Base-by-base conservation (phyloP, 2,888 invertebrate species). In the Parthenolecanium corni region DNA sequence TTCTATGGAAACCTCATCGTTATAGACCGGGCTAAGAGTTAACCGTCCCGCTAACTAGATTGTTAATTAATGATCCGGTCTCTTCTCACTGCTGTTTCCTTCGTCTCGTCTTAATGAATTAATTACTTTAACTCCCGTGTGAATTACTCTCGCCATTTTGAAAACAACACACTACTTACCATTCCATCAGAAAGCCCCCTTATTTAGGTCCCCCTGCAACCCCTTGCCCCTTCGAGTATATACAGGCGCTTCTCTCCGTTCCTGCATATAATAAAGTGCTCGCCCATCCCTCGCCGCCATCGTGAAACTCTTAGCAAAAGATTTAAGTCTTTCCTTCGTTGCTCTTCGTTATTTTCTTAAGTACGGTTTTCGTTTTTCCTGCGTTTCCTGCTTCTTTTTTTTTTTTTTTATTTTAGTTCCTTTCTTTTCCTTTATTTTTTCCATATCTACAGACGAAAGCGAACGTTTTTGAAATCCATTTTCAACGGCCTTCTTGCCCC, bases 41-140 rank as follows among this genome's bases (percentile, higher is more conserved):
- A 62, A 62, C 62, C 52, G 51, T 52, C 52, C 62, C 62, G 44
- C 63, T 63, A 63, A 63, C 63, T 63, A 63, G 63, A 63, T 63
- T 63, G 63, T 63, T 63, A 63, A 63, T 63, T 63, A 63, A 63
- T 63, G 63, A 63, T 63, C 63, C 63, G 46, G 52, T 58, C 53
- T 52, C 63, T 63, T 63, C 53, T 53, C 63, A 53, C 63, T 62
- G 62, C 44, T 47, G 62, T 52, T 52, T 62, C 62, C 62, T 52
- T 62, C 52, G 52, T 52, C 52, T 62, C 62, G 51, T 62, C 63
- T 63, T 63, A 63, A 63, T 63, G 63, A 63, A 63, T 63, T 63
- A 63, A 63, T 63, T 63, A 63, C 63, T 63, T 63, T 52, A 63
- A 63, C 63, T 63, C 63, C 63, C 63, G 63, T 63, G 63, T 63